These are phyloP conservation scores for Crocallis elinguaria DNA, from an alignment of 2,888 invertebrate genomes.

Conservation along the genomic window DNA sequence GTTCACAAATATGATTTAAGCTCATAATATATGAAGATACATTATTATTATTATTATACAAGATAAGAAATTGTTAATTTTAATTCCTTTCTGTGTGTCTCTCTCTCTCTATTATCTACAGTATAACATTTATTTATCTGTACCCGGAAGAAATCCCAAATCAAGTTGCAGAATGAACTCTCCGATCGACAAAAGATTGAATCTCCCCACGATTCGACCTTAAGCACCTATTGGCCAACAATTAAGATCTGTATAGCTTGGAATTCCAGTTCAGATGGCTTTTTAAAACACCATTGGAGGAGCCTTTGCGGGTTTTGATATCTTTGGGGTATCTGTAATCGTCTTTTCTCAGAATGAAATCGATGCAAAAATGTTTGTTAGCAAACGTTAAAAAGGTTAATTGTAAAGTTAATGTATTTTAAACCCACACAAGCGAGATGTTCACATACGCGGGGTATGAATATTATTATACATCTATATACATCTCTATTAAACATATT, in stretches of 20 bases:
- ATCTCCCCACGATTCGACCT: constrained; percentile 54
- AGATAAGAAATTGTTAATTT: too few species aligned
- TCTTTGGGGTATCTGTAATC: constrained; percentile 1
- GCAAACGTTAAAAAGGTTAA: too few species aligned
- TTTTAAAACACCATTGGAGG: constrained; percentile 52
- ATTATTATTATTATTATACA: too few species aligned
- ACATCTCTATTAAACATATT: too few species aligned
- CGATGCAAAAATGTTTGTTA: background rate
- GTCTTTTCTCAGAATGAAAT: constrained; percentile 4
- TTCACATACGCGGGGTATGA: too few species aligned
- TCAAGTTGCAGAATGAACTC: constrained; percentile 47
- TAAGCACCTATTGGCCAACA: constrained; percentile 57
- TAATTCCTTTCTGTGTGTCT: too few species aligned
- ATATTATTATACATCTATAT: too few species aligned
- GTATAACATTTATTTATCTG: background rate
- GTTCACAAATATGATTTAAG: too few species aligned
- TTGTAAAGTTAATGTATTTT: too few species aligned
- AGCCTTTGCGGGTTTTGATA: constrained; percentile 48
- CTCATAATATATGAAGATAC: too few species aligned
- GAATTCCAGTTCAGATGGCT: constrained; percentile 54
- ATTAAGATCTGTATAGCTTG: constrained; percentile 57
- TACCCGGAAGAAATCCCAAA: constrained; percentile 4
- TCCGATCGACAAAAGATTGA: constrained; percentile 45
- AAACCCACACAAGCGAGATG: too few species aligned
- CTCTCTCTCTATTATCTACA: background rate